Evolutionary conservation across 2,797 vertebrate genomes (phyloP).

Genomic region (Bufotes viridis): DNA sequence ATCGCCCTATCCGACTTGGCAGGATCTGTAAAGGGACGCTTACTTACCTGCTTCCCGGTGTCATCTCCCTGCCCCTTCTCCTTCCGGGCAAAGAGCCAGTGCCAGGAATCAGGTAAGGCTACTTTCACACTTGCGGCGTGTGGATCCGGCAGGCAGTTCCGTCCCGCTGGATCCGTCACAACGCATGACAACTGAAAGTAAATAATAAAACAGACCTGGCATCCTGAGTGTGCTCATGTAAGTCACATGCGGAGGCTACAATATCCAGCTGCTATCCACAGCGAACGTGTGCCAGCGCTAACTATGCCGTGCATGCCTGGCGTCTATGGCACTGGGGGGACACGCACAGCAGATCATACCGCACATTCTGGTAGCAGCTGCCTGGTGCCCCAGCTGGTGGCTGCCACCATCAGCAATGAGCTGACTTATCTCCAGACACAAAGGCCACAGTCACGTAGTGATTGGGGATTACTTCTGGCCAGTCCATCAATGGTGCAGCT

Average conservation of each 20-base stretch:
- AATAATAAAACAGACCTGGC: not conserved
- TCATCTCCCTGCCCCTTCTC: no score
- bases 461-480: conserved; percentile 8
- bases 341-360: conserved; percentile 4
- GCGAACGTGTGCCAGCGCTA: not conserved
- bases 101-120: no score
- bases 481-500: conserved; percentile 20
- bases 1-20: no score
- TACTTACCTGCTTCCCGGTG: no score
- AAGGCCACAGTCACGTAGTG: conserved; percentile 13
- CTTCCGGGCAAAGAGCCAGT: no score
- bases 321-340: conserved; percentile 31
- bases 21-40: no score
- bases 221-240: not conserved
- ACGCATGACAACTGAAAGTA: no score
- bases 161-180: no score
- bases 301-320: not conserved
- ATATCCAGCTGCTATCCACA: conserved; percentile 5
- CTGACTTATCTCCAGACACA: conserved; percentile 31
- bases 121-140: no score
- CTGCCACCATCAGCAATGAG: not conserved
- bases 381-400: conserved; percentile 19
- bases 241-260: not conserved
- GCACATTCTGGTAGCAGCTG: conserved; percentile 38
- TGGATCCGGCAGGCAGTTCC: no score